Evolutionary conservation across 1,140 invertebrate species (phyloP), one percentile per base, ranked within the genome.

Genomic region (Pentalonia nigronervosa): DNA sequence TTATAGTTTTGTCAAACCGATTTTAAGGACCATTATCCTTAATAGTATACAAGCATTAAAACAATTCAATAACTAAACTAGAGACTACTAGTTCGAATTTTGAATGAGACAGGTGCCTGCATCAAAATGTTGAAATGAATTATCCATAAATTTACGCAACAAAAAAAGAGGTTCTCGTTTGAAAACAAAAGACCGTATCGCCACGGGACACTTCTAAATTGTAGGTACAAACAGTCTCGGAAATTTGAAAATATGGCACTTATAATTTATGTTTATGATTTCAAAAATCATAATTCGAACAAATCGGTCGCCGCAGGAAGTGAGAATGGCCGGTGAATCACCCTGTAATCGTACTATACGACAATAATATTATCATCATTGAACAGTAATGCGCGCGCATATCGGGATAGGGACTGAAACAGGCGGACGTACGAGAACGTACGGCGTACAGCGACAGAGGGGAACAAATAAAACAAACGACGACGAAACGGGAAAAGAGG

Each of bases 401-500:
- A 14, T 34, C 30, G 17, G n/a, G 60, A 76, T n/a, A n/a, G 60
- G 30, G 60, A 14, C 60, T n/a, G 60, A n/a, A n/a, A n/a, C 30
- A 67, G 30, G 14, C 60, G n/a, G 30, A 30, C 56, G 56, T 30
- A 60, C 4, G 11, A 30, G 30, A n/a, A 67, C 30, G 60, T 17
- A 76, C 3, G 30, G 17, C 60, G 30, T n/a, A 30, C 60, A 30
- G 41, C 60, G 9, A 60, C 6, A n/a, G 60, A 76, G 60, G 11
- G 60, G 60, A 76, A 76, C 60, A 76, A 76, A 76, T 76, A 76
- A 76, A 76, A 76, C 60, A 76, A 76, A 76, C 60, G 60, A 76
- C 60, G 53, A 25, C 60, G 60, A n/a, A 76, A 76, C 6, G 60
- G 60, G 0, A n/a, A 47, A 48, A 50, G 86, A 87, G 86, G 34